These are phyloP conservation scores for Pseudochirops cupreus DNA, from an alignment of 2,797 vertebrate species.

Conservation along the genomic window DNA sequence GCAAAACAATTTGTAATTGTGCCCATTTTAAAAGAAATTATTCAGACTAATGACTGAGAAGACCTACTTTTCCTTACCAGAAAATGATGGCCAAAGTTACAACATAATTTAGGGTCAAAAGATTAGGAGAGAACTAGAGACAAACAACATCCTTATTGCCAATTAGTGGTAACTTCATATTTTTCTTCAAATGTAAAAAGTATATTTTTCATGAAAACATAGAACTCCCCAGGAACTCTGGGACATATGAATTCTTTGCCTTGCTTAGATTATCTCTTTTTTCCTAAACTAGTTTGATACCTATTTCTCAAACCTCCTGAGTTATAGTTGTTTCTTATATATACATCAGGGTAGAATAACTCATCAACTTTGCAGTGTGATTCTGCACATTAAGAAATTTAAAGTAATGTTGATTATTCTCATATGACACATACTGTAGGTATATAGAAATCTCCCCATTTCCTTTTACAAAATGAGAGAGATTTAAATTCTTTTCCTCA, in stretches of 20 bases:
- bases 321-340: conserved; percentile 27
- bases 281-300: conserved; percentile 49
- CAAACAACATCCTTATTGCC: not conserved
- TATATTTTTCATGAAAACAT: not conserved
- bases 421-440: conserved; percentile 69
- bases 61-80: not conserved
- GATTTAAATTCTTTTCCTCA: conserved; percentile 74
- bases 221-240: conserved; percentile 33
- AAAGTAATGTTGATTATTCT: conserved; percentile 76
- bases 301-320: conserved; percentile 27
- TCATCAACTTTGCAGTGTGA: conserved; percentile 46
- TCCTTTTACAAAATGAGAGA: conserved; percentile 70
- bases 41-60: conserved; percentile 3
- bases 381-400: conserved; percentile 72
- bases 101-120: conserved; percentile 21
- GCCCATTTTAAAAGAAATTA: not conserved
- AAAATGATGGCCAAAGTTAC: conserved; percentile 25
- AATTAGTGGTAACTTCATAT: not conserved
- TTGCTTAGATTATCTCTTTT: conserved; percentile 24
- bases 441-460: conserved; percentile 73
- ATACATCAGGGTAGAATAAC: conserved; percentile 55
- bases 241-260: not conserved
- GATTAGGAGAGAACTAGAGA: not conserved
- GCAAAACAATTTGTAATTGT: not conserved
- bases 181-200: not conserved